Base-by-base conservation (phyloP, 1,140 invertebrate species). In the Pogonognathellus flavescens region DNA sequence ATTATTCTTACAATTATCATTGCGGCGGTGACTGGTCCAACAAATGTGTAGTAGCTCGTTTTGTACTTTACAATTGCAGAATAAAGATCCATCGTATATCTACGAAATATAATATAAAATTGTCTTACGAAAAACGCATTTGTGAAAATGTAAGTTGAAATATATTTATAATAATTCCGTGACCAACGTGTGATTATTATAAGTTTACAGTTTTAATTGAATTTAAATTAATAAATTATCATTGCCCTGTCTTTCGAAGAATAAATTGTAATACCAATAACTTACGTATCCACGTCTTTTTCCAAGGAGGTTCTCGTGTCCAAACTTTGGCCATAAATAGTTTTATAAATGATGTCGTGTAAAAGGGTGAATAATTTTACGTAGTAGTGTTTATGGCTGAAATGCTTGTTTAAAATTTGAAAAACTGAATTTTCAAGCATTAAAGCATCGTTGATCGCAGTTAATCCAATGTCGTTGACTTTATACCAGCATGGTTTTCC, bases 51-150 rank as follows among this genome's bases (percentile, higher is more conserved):
- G 91, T 97, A 98, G 0, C 96, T 94, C 22, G 97, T 98, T 91
- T 99, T 99, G 91, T 98, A 97, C 89, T 97, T 97, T 1, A 97
- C 96, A 90, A 99, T 97, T 0, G 95, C 92, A 89, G 95, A 94
- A 90, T 99, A 99, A 89, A 94, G 93, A 84, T 95, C 94, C 95
- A 96, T 97, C 1, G 94, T 97, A 90, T 96, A 98, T 80, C 93
- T 91, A n/a, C n/a, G n/a, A n/a, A n/a, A n/a, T n/a, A n/a, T n/a
- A n/a, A n/a, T n/a, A n/a, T n/a, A n/a, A n/a, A n/a, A n/a, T n/a
- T n/a, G n/a, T n/a, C n/a, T n/a, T n/a, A n/a, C n/a, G n/a, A n/a
- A n/a, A n/a, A n/a, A n/a, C n/a, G n/a, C n/a, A n/a, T n/a, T n/a
- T n/a, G n/a, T n/a, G n/a, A n/a, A n/a, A n/a, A n/a, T n/a, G n/a